A percentile compares a stretch with the other conserved stretches of the same genome.
Conservation (phyloP, 1,140 invertebrate species). For the Bicyclus anynana region DNA sequence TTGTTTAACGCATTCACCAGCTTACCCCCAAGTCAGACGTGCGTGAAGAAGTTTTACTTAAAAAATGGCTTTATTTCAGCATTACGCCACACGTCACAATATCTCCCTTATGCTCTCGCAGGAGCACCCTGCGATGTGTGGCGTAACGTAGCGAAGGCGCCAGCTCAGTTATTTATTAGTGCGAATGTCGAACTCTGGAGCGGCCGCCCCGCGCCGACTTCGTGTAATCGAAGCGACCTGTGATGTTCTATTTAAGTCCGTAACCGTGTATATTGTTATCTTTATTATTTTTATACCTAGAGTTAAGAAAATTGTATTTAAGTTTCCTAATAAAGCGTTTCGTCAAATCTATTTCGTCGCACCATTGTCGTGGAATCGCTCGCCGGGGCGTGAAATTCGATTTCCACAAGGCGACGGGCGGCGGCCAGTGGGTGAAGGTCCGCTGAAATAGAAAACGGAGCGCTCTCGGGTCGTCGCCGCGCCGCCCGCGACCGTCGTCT, state of each 20-base stretch:
- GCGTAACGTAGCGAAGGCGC: too few species aligned
- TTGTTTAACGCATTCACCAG: too few species aligned
- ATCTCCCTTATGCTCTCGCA: too few species aligned
- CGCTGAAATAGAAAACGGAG: constrained; percentile 49
- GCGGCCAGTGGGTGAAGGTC: constrained; percentile 63
- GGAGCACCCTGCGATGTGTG: too few species aligned
- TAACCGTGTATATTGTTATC: constrained; percentile 35
- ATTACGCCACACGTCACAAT: too few species aligned
- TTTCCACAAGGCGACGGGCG: constrained; percentile 52
- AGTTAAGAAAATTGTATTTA: constrained; percentile 55
- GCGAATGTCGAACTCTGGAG: constrained; percentile 16
- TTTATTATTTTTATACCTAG: constrained; percentile 66
- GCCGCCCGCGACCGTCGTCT: not conserved
- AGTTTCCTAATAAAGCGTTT: constrained; percentile 72
- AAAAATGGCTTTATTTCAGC: too few species aligned
- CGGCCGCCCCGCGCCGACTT: not conserved
- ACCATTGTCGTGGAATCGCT: constrained; percentile 43
- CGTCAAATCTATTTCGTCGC: constrained; percentile 65
- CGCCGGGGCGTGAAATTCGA: constrained; percentile 57
- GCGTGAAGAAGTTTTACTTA: too few species aligned
- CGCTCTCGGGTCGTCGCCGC: constrained; percentile 33
- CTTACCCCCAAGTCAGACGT: too few species aligned
- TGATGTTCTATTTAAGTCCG: constrained; percentile 47
- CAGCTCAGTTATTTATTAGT: constrained; percentile 58
- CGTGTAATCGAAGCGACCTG: constrained; percentile 27